These are phyloP conservation scores for Brachionus manjavacas DNA, from an alignment of 1,140 invertebrate species.

Conservation along the genomic window DNA sequence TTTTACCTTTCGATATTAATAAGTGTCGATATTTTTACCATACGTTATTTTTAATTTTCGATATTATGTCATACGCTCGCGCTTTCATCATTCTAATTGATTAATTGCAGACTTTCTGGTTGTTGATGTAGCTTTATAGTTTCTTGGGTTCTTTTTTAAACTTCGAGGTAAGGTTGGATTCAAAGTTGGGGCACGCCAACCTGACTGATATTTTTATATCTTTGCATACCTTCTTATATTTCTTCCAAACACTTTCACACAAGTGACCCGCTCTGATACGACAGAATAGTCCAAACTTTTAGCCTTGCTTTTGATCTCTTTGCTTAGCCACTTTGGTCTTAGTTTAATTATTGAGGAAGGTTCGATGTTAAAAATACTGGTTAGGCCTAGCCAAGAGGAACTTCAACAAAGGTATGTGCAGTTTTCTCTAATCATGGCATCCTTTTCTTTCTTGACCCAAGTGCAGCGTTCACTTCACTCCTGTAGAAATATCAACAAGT, in stretches of 20 bases:
- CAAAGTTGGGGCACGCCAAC: background rate
- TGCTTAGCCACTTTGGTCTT: background rate
- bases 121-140: background rate
- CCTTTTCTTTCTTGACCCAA: background rate
- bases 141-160: background rate
- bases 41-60: no score
- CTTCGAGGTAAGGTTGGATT: background rate
- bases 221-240: background rate
- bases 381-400: no score
- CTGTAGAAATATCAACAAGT: no score
- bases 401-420: background rate
- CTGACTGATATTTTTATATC: background rate
- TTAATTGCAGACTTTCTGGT: background rate
- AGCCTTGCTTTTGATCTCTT: background rate
- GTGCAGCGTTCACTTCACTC: background rate
- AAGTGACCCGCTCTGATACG: background rate
- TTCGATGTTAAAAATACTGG: background rate
- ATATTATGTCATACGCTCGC: no score
- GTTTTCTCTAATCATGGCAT: background rate
- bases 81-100: background rate
- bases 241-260: background rate
- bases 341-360: background rate
- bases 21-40: no score
- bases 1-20: no score
- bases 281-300: background rate